Base-by-base conservation (phyloP, 2,888 invertebrate genomes). In the Stramonita haemastoma region DNA sequence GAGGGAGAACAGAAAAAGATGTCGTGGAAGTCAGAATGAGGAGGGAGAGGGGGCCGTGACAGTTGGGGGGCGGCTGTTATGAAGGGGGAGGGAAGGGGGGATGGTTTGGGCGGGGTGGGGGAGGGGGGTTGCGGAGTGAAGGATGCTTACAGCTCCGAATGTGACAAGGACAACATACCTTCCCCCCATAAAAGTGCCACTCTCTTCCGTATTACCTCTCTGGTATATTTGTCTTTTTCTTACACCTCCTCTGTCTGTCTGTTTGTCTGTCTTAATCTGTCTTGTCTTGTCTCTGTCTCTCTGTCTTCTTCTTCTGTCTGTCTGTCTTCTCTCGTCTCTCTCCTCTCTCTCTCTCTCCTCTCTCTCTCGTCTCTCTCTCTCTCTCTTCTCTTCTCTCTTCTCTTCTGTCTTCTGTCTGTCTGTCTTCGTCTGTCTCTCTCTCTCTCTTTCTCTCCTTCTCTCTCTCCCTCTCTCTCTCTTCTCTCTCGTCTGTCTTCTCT, bases 131-230 rank as follows among this genome's bases (percentile, higher is more conserved):
- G 81, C 0, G 32, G 36, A 36, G 0, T 81, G 81, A 81, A 11
- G 46, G 81, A 81, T 81, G 81, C 36, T 36, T 46, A 81, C 81
- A 46, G 36, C 36, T 36, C 81, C 19, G 5, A 26, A 46, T 81
- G 81, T 81, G 81, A 81, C 81, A 81, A 81, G 36, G 46, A 81
- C 81, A 81, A 36, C 81, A 81, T 81, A 36, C 46, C 81, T 81
- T 36, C 81, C 81, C 81, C 46, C 81, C 46, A 81, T 86, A 56
- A 86, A 86, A 57, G 60, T 86, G 86, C 56, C 86, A 86, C 29
- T 11, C 29, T 26, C 56, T 84, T 84, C 57, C 84, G 84, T 57
- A 57, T 36, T 17, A 13, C 57, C 84, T 36, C 15, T 19, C 32
- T 32, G 15, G 13, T 11, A 32, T 77, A 32, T 77, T 77, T 77